Evolutionary conservation across 2,797 vertebrate species (phyloP), one percentile per base, ranked within the genome.

Genomic region (Gobionotothen gibberifrons): DNA sequence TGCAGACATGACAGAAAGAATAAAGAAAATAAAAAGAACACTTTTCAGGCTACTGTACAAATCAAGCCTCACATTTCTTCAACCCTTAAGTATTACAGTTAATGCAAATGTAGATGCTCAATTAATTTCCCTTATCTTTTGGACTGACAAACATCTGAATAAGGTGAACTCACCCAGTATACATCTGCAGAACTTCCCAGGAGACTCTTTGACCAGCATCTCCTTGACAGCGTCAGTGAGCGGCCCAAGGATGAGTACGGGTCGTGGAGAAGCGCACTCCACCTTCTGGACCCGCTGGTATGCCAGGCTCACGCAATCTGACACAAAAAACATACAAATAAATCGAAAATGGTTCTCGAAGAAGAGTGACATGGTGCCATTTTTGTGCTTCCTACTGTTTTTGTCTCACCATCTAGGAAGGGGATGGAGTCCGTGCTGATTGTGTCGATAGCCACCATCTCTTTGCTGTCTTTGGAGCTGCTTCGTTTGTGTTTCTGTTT

Each of bases 211-310:
- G 64, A 99, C 95, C 85, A 99, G 90, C 96, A 99, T 99, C 86
- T 99, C 98, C 91, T 99, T 99, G 81, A 98, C 95, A 19, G 97
- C 94, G 64, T 99, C 98, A 69, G 97, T 95, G 75, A 99, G 94
- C 2, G 98, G 98, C 32, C 98, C 98, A 3, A 99, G 93, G 84
- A 99, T 91, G 70, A 99, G 95, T 8, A 99, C 97, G 0, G 98
- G 97, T 69, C 98, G 94, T 4, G 96, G 96, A 60, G 97, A 95
- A 0, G 95, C 92, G 78, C 97, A 98, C 72, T 98, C 97, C 70
- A 99, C 96, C 86, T 98, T 99, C 94, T 99, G 98, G 42, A 99
- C 98, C 56, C 96, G 94, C 92, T 99, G 98, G 88, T 99, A 99
- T 0, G 96, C 97, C 90, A 99, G 89, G 85, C 95, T 98, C 80